phyloP scores from a whole-genome alignment of 2,888 invertebrate species.

The Diarsia brunnea region DNA sequence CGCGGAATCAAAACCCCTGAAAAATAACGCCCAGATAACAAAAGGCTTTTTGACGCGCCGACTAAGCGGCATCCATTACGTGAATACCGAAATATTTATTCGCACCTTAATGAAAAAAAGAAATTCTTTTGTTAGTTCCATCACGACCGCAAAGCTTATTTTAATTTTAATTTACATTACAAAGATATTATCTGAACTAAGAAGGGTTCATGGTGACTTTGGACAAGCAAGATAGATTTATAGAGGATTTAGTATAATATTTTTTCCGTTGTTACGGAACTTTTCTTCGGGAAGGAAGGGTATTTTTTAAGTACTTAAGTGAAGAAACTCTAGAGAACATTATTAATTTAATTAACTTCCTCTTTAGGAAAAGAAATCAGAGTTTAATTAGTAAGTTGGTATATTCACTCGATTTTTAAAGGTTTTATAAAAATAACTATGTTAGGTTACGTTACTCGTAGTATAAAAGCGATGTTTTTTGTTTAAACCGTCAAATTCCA shows the following conservation, averaged over 20 bases:
- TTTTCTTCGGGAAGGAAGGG: slow-evolving; percentile 2
- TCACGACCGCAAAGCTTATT: slow-evolving; percentile 54
- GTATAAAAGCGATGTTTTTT: not conserved
- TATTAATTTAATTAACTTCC: slow-evolving; percentile 4
- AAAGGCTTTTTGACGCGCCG: slow-evolving; percentile 84
- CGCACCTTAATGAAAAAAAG: slow-evolving; percentile 74
- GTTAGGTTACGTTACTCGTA: not conserved
- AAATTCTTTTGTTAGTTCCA: slow-evolving; percentile 69
- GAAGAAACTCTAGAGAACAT: not conserved
- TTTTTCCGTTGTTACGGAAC: slow-evolving; percentile 8
- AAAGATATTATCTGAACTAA: slow-evolving; percentile 44
- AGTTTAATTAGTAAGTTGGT: not conserved
- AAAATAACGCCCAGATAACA: slow-evolving; percentile 88
- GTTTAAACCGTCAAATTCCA: not conserved
- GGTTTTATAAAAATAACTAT: not conserved
- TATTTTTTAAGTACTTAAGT: slow-evolving; percentile 18
- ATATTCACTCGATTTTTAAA: not conserved
- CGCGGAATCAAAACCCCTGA: slow-evolving; percentile 83
- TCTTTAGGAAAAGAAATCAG: slow-evolving; percentile 5
- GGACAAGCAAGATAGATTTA: slow-evolving; percentile 14
- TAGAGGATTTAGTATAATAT: slow-evolving; percentile 18
- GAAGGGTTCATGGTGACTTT: slow-evolving; percentile 38
- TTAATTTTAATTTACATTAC: slow-evolving; percentile 59
- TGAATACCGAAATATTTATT: slow-evolving; percentile 79
- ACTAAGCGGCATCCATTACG: slow-evolving; percentile 77